Conservation (phyloP, 2,113 vertebrate genomes). For the Alexandromys fortis region DNA sequence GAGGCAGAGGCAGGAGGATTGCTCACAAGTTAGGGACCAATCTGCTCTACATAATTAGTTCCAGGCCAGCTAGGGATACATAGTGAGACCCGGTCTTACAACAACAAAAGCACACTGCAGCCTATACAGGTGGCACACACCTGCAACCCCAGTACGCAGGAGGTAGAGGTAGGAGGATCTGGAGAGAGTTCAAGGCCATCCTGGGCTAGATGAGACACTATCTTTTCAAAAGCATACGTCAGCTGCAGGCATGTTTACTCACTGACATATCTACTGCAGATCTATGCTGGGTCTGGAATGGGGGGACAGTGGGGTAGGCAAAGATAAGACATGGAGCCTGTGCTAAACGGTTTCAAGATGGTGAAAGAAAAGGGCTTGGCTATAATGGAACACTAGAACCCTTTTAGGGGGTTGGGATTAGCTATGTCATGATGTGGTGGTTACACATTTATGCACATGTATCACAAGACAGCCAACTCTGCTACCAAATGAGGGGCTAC, state of each 20-base stretch:
- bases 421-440: fast-evolving
- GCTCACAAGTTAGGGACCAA: not conserved
- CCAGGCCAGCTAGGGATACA: no score
- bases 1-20: not conserved
- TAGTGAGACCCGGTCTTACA: not conserved
- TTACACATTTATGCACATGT: not conserved
- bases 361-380: not conserved
- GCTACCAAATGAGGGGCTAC: not conserved
- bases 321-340: not conserved
- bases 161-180: not conserved
- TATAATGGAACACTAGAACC: not conserved
- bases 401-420: not conserved
- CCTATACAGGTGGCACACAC: not conserved
- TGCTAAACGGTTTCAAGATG: not conserved
- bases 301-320: not conserved
- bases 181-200: not conserved
- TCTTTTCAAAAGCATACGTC: not conserved
- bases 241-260: not conserved
- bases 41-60: not conserved
- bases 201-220: not conserved
- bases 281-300: not conserved
- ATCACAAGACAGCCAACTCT: not conserved
- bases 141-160: no score
- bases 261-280: not conserved
- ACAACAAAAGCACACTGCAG: not conserved